Evolutionary conservation across 2,888 invertebrate species (phyloP).

Genomic region (Callyntrura sp.): DNA sequence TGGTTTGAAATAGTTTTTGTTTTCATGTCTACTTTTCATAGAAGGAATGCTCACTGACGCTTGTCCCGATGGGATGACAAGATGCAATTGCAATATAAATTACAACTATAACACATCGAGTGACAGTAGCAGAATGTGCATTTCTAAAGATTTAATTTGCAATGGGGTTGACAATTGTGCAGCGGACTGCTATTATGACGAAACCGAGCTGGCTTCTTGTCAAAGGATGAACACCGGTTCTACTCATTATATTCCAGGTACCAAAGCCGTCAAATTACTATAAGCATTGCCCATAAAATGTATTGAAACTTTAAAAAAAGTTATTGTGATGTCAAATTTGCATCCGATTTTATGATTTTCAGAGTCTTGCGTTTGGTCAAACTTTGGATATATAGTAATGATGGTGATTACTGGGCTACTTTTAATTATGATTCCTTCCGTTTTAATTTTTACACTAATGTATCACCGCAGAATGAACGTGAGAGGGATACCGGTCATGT

Average conservation of each 20-base stretch:
- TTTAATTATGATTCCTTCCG: constrained; percentile 70
- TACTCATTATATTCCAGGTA: too few species aligned
- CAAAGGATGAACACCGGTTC: not conserved
- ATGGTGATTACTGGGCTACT: constrained; percentile 75
- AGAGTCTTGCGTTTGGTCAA: constrained; percentile 52
- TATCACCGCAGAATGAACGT: constrained; percentile 65
- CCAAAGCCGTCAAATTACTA: too few species aligned
- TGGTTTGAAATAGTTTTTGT: too few species aligned
- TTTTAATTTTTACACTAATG: constrained; percentile 65
- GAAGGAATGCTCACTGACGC: too few species aligned
- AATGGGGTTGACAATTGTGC: constrained; percentile 60
- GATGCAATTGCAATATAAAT: constrained; percentile 30
- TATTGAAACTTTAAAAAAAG: too few species aligned
- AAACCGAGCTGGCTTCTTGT: not conserved
- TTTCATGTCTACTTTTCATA: too few species aligned
- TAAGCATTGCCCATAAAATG: too few species aligned
- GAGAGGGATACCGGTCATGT: not conserved
- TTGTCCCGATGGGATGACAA: constrained; percentile 33
- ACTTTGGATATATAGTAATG: constrained; percentile 76
- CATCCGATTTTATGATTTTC: not conserved
- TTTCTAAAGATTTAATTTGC: constrained; percentile 40
- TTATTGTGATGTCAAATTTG: too few species aligned
- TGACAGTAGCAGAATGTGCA: constrained; percentile 19
- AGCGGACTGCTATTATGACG: not conserved
- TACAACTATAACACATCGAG: too few species aligned